A percentile compares a stretch with the other conserved stretches of the same genome.
Conservation (phyloP, 2,797 vertebrate species). For the Periophthalmus magnuspinnatus region DNA sequence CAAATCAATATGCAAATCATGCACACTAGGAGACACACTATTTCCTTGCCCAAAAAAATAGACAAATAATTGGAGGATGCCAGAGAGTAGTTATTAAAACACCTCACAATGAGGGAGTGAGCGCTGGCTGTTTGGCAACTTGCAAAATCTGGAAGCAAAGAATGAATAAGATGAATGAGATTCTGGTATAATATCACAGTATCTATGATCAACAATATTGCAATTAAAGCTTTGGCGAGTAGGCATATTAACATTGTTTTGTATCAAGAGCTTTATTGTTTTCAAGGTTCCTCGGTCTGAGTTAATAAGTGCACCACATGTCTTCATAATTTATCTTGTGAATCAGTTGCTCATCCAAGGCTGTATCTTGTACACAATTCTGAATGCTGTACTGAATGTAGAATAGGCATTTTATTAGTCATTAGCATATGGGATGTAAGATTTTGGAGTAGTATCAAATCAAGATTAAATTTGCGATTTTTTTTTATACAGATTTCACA, state of each 20-base stretch:
- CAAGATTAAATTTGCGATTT: no score
- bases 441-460: no score
- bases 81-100: slow-evolving; percentile 4
- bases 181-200: not conserved
- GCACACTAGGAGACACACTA: not conserved
- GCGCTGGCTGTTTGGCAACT: not conserved
- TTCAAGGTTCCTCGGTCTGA: not conserved
- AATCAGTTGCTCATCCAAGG: not conserved
- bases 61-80: not conserved
- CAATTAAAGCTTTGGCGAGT: not conserved
- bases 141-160: not conserved
- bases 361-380: not conserved
- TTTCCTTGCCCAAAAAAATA: not conserved
- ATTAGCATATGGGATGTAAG: not conserved
- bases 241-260: not conserved
- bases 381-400: not conserved
- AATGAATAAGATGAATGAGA: not conserved
- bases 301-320: slow-evolving; percentile 1
- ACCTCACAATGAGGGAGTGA: not conserved
- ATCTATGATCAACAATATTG: not conserved
- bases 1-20: slow-evolving; percentile 4
- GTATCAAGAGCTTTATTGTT: not conserved
- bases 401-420: not conserved
- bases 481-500: not conserved
- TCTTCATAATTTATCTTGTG: not conserved